These are phyloP conservation scores for Thaumatotibia leucotreta DNA, from an alignment of 1,140 invertebrate species.

Conservation along the genomic window DNA sequence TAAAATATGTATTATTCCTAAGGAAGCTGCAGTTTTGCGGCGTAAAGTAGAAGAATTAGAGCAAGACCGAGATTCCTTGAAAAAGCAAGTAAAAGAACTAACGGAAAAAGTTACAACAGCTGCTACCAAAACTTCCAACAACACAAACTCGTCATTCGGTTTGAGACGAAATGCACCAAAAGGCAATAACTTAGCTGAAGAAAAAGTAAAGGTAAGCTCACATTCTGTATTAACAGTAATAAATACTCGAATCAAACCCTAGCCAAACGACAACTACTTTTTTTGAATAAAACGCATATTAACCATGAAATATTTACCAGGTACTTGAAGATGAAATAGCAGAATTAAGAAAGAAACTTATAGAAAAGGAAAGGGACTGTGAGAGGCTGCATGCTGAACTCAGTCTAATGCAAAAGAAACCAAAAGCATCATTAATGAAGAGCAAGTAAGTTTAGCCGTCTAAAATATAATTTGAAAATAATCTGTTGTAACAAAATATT, in stretches of 20 bases:
- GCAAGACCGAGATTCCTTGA: slow-evolving; percentile 85
- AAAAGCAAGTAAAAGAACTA: slow-evolving; percentile 86
- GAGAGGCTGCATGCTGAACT: slow-evolving; percentile 86
- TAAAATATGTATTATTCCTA: slow-evolving; percentile 14
- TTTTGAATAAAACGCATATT: not conserved
- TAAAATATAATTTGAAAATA: not conserved
- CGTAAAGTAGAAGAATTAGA: slow-evolving; percentile 91
- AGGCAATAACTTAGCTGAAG: slow-evolving; percentile 77
- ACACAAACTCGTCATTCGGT: slow-evolving; percentile 48
- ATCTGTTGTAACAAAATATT: too few relatives aligned
- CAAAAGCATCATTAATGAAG: slow-evolving; percentile 78
- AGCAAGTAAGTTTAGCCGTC: slow-evolving; percentile 75
- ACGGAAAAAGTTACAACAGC: slow-evolving; percentile 80
- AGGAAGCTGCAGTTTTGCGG: slow-evolving; percentile 88
- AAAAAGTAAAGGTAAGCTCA: slow-evolving; percentile 80
- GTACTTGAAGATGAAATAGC: slow-evolving; percentile 82
- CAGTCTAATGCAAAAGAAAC: slow-evolving; percentile 79
- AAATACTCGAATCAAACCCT: not conserved
- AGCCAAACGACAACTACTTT: not conserved
- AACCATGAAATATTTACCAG: slow-evolving; percentile 28
- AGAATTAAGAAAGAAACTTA: slow-evolving; percentile 84
- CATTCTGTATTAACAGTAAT: not conserved
- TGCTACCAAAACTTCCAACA: slow-evolving; percentile 41
- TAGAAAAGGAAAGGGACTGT: slow-evolving; percentile 89
- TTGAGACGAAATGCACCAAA: slow-evolving; percentile 51